A percentile compares a stretch with the other conserved stretches of the same genome.
Conservation (phyloP, 2,888 invertebrate species). For the Quadroppia sp. region DNA sequence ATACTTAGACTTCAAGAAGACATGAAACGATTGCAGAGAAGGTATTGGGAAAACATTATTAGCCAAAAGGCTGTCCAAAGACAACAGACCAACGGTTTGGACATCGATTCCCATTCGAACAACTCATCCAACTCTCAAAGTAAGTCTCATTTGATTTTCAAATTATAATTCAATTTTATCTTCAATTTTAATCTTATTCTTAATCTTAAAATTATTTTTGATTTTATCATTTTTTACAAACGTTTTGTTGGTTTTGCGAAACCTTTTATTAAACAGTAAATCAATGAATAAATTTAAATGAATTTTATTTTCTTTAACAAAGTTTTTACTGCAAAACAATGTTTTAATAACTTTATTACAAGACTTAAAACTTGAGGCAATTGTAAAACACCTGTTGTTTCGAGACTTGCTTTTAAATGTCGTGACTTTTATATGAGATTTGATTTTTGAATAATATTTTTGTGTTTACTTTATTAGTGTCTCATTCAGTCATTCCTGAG, state of each 20-base stretch:
- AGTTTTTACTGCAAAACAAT: neutral
- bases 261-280: no score
- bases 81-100: neutral
- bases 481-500: neutral
- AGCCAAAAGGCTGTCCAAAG: neutral
- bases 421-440: neutral
- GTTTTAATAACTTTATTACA: slow-evolving; percentile 7
- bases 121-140: no score
- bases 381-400: slow-evolving; percentile 6
- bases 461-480: neutral
- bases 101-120: neutral
- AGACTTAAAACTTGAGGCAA: neutral
- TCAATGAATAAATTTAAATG: neutral
- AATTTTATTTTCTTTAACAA: neutral
- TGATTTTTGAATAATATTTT: neutral
- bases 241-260: neutral
- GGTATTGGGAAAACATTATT: slow-evolving; percentile 47
- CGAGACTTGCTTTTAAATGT: neutral
- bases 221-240: neutral
- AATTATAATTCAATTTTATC: neutral
- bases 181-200: neutral
- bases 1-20: slow-evolving; percentile 46
- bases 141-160: neutral
- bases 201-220: neutral
- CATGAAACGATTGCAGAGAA: slow-evolving; percentile 44